Evolutionary conservation across 2,888 invertebrate genomes (phyloP).

Genomic region (Galeruca laticollis): DNA sequence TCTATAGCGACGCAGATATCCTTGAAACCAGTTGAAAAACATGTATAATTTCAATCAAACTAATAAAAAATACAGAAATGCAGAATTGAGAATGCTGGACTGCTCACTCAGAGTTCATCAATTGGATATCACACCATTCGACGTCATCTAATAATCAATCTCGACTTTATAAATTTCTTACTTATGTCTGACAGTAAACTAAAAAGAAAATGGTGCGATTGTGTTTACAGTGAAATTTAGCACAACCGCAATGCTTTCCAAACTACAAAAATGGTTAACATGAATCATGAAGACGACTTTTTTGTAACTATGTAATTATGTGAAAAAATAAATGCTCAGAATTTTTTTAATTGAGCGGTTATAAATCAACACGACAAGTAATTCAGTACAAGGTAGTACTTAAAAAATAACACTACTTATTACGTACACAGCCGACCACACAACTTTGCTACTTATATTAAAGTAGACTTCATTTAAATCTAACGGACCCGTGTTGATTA

Average conservation of each 20-base stretch:
- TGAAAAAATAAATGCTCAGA: slow-evolving; percentile 6
- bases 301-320: slow-evolving; percentile 9
- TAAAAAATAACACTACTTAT: slow-evolving; percentile 14
- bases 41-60: no score
- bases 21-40: no score
- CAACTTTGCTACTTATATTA: slow-evolving; percentile 21
- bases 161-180: no score
- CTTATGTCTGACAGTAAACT: background rate
- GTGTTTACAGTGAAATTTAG: background rate
- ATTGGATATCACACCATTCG: no score
- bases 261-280: slow-evolving; percentile 13
- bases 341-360: slow-evolving; percentile 14
- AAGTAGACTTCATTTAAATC: slow-evolving; percentile 29
- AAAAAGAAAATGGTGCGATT: background rate
- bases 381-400: slow-evolving; percentile 16
- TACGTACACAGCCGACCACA: background rate
- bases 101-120: no score
- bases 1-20: no score
- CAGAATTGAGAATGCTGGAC: no score
- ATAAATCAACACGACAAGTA: slow-evolving; percentile 19
- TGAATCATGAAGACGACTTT: slow-evolving; percentile 9
- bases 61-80: no score
- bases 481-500: slow-evolving; percentile 19
- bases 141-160: no score
- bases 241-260: background rate